These are phyloP conservation scores for Drosophila ustulata DNA, from an alignment of 2,888 invertebrate species.

Conservation along the genomic window DNA sequence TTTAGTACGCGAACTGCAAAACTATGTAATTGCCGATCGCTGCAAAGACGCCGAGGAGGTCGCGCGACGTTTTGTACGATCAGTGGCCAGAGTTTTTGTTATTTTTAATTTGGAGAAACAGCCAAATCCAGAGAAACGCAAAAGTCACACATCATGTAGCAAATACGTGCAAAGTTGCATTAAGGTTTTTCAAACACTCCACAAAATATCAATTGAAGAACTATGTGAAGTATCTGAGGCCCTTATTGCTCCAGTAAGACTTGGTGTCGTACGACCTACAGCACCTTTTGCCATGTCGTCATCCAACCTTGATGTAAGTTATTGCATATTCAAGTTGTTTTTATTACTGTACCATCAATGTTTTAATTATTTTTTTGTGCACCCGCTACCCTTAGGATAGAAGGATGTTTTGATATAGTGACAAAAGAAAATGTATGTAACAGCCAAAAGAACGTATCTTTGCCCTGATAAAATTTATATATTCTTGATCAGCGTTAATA, in stretches of 20 bases:
- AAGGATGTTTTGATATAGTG: too few species aligned
- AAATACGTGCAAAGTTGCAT: slow-evolving; percentile 89
- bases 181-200: slow-evolving; percentile 95
- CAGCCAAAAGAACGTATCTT: too few species aligned
- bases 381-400: too few species aligned
- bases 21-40: slow-evolving; percentile 88
- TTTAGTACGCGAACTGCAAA: slow-evolving; percentile 94
- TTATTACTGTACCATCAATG: too few species aligned
- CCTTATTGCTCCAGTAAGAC: slow-evolving; percentile 96
- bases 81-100: slow-evolving; percentile 97
- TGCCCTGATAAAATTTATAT: too few species aligned
- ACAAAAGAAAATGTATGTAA: too few species aligned
- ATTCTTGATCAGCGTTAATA: too few species aligned
- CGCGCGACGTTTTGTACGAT: slow-evolving; percentile 96
- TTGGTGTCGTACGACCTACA: slow-evolving; percentile 97
- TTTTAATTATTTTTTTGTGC: too few species aligned
- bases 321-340: too few species aligned
- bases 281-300: slow-evolving; percentile 95
- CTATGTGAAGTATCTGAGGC: slow-evolving; percentile 98
- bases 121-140: slow-evolving; percentile 92
- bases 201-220: slow-evolving; percentile 96
- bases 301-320: slow-evolving; percentile 91
- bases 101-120: slow-evolving; percentile 97
- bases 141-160: slow-evolving; percentile 86
- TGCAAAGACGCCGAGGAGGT: slow-evolving; percentile 92